A percentile compares a stretch with the other conserved stretches of the same genome.
Evolutionary conservation across 1,140 invertebrate genomes (phyloP).

Genomic region (Listronotus bonariensis): DNA sequence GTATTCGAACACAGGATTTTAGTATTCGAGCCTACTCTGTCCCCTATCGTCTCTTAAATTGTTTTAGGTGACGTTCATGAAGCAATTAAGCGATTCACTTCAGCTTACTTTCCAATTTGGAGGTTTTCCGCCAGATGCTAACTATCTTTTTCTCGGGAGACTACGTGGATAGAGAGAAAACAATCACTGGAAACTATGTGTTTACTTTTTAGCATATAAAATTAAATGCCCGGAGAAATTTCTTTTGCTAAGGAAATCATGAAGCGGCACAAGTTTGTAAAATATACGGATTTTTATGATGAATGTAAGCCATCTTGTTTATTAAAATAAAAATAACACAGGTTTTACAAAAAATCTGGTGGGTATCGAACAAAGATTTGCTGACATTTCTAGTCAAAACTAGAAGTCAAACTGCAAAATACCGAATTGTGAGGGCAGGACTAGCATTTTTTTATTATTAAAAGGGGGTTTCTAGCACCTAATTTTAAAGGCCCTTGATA

Average conservation of each 20-base stretch:
- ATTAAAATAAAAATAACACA: not conserved
- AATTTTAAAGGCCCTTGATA: no score
- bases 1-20: no score
- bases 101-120: constrained; percentile 95
- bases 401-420: no score
- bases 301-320: constrained; percentile 65
- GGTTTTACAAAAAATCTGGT: no score
- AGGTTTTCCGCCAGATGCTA: constrained; percentile 94
- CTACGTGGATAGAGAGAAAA: constrained; percentile 88
- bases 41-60: no score
- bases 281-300: constrained; percentile 83
- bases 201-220: constrained; percentile 87
- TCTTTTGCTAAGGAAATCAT: constrained; percentile 84
- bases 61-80: constrained; percentile 86
- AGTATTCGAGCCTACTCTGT: no score
- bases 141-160: constrained; percentile 94
- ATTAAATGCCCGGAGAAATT: constrained; percentile 96
- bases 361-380: no score
- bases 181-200: constrained; percentile 86
- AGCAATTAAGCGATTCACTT: constrained; percentile 88
- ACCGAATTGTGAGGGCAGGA: no score
- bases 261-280: constrained; percentile 83
- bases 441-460: no score
- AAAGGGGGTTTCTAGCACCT: no score
- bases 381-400: no score